Evolutionary conservation across 2,797 vertebrate species (phyloP).

Genomic region (Eleutherodactylus coqui): DNA sequence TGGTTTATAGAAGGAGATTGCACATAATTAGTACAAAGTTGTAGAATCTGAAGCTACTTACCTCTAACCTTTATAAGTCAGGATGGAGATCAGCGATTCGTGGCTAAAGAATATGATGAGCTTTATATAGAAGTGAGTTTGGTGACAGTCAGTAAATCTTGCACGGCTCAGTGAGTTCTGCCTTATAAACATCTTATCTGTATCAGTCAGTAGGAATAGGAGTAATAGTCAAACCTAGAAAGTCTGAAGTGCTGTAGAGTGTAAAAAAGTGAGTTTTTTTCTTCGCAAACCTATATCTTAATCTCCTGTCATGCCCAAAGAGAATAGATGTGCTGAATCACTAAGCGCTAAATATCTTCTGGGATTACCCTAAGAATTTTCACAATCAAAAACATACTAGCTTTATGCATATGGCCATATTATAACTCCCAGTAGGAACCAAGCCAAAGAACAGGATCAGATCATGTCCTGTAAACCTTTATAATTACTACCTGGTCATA

Average conservation of each 20-base stretch:
- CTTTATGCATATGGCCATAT: no score
- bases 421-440: no score
- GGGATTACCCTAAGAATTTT: background rate
- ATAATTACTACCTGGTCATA: no score
- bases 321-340: background rate
- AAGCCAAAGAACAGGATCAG: background rate
- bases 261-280: background rate
- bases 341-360: background rate
- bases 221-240: background rate
- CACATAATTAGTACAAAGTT: background rate
- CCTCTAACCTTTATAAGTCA: slow-evolving; percentile 11
- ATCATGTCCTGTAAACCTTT: background rate
- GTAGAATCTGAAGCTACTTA: background rate
- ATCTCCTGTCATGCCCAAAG: background rate
- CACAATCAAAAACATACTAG: background rate
- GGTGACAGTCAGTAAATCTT: slow-evolving; percentile 9
- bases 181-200: slow-evolving; percentile 8
- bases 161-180: background rate
- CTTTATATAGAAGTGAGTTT: background rate
- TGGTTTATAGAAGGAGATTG: slow-evolving; percentile 7
- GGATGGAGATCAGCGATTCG: background rate
- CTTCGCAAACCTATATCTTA: background rate
- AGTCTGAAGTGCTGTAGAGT: background rate
- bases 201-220: background rate
- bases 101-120: background rate